Evolutionary conservation across 2,113 vertebrate species (phyloP), one percentile per base, ranked within the genome.

Genomic region (human (Homo sapiens)): DNA sequence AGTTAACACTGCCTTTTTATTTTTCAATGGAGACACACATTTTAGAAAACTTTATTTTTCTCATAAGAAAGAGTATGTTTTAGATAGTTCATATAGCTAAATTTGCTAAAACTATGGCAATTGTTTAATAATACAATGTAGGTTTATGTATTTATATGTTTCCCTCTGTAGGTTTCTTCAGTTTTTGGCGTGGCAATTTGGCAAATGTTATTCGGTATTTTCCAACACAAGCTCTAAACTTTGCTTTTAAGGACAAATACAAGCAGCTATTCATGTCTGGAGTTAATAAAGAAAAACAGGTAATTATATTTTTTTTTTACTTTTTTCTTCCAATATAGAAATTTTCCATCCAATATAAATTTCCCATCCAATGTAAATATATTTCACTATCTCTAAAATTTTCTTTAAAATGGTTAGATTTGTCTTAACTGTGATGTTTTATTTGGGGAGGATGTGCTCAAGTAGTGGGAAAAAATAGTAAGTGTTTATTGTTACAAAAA

Each of bases 191-290:
- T 93, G 98, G 97, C 55, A 98, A 78, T 97, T 95, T 98, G 68
- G 97, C 95, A 84, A 98, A 98, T 82, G 92, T 98, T 76, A 96
- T 96, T 52, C 11, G 40, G 5, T 98, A 98, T 98, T 98, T 99
- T 97, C 98, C 97, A 97, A 97, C 89, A 40, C 97, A 98, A 83
- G 96, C 98, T 96, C 94, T 99, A 75, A 98, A 99, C 43, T 98
- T 98, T 87, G 98, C 97, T 97, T 99, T 98, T 93, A 99, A 98
- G 82, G 97, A 98, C 87, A 98, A 99, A 98, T 96, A 96, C 50
- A 98, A 98, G 91, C 85, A 97, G 78, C 85, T 98, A 89, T 98
- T 98, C 57, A 96, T 96, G 85, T 95, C 87, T 76, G 94, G 98
- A 95, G 92, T 89, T 70, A 96, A 97, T 97, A 97, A 98, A 97